Evolutionary conservation across 2,113 vertebrate genomes (phyloP).

Genomic region (Aegotheles bennettii): DNA sequence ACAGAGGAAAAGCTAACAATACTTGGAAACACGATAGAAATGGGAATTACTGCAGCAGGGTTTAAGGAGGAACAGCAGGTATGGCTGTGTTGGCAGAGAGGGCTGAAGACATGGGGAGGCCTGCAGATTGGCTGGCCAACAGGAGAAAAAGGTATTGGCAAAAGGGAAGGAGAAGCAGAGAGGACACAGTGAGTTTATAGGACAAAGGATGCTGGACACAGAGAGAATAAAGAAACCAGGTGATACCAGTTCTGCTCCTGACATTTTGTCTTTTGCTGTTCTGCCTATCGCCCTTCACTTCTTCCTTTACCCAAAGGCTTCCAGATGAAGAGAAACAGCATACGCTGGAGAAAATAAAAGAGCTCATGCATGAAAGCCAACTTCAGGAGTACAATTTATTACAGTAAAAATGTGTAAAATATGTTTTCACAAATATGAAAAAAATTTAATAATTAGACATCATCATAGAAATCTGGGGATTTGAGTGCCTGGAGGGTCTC

Average conservation of each 20-base stretch:
- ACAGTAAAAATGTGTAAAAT: background rate
- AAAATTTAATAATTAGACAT: background rate
- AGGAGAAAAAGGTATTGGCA: background rate
- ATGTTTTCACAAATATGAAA: background rate
- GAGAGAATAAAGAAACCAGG: background rate
- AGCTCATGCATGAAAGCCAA: background rate
- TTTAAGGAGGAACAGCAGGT: background rate
- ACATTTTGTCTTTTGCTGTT: background rate
- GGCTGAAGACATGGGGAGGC: background rate
- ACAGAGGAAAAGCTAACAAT: background rate
- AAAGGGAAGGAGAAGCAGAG: background rate
- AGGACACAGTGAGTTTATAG: background rate
- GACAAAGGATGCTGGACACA: background rate
- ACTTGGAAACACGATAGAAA: background rate
- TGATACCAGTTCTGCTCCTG: background rate
- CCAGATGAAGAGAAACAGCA: background rate
- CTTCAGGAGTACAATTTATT: background rate
- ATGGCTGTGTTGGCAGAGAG: background rate
- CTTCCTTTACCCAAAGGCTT: background rate
- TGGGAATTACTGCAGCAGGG: background rate
- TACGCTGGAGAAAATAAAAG: accelerated
- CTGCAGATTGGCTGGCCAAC: background rate
- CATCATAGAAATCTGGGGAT: background rate
- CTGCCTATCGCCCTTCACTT: background rate
- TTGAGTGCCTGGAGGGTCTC: background rate